Base-by-base conservation (phyloP, 2,888 invertebrate species). In the Acleris laterana region DNA sequence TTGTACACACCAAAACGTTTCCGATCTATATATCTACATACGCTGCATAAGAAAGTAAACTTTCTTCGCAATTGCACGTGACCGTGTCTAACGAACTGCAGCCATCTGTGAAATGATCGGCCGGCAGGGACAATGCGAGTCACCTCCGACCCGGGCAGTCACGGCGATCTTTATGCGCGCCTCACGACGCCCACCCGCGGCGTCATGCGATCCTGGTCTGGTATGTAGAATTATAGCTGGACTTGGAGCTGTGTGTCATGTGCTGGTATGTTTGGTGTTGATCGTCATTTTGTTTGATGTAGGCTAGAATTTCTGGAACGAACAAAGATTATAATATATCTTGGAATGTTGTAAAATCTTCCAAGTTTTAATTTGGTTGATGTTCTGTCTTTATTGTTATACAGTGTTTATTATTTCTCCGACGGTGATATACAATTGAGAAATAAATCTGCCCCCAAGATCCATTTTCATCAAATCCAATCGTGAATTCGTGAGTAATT, bases 171-270 rank as follows among this genome's bases (percentile, higher is more conserved):
- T 67, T 69, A 70, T 71, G 72, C 48, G 60, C 55, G 44, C n/a
- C 59, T 66, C 72, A 72, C 72, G 73, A 71, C 70, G 74, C 65
- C 79, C 81, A 78, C 82, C 80, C 76, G 79, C 74, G 72, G 77
- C 73, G 79, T 69, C 75, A 77, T 75, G 79, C 74, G 73, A 75
- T 69, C 77, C 74, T 74, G 78, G 77, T 76, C 79, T 76, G 78
- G 74, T 65, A 56, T 66, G 56, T 42, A 28, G 55, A 38, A 59
- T 17, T 60, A n/a, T n/a, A 49, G n/a, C 20, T 49, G 55, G 65
- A 49, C 49, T 53, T 49, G 55, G 60, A 52, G 50, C 60, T 46
- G 57, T 46, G 44, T 57, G 57, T 46, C 46, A 19, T 13, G 25
- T 46, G 44, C 25, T 17, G 6, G 44, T 22, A 7, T 22, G 17